These are phyloP conservation scores for Lagopus muta DNA, from an alignment of 2,113 vertebrate genomes.

Conservation along the genomic window DNA sequence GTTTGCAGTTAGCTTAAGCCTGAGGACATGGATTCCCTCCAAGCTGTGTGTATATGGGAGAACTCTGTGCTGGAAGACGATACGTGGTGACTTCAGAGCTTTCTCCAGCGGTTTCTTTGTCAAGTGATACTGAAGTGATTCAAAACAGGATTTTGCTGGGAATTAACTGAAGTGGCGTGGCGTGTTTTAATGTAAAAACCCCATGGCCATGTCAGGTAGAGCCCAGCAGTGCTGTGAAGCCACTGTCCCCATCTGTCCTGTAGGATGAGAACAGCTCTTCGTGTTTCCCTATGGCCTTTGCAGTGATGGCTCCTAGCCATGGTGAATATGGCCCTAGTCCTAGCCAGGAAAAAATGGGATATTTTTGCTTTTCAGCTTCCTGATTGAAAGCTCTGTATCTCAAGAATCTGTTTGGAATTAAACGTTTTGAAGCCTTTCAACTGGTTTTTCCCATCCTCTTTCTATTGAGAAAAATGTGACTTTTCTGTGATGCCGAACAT, in stretches of 20 bases:
- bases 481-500: not conserved
- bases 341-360: not conserved
- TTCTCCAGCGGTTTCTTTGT: not conserved
- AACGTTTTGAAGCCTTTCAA: not conserved
- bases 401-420: not conserved
- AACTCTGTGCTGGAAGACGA: not conserved
- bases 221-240: not conserved
- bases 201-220: not conserved
- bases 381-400: not conserved
- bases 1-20: not conserved
- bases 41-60: not conserved
- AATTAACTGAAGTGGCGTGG: not conserved
- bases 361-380: not conserved
- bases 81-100: not conserved
- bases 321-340: not conserved
- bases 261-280: not conserved
- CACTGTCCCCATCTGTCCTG: rapidly evolving
- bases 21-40: not conserved
- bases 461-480: not conserved
- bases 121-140: not conserved
- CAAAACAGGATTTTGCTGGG: not conserved
- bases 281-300: not conserved
- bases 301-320: not conserved
- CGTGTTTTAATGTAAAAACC: not conserved
- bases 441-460: not conserved